These are phyloP conservation scores for Labrus mixtus DNA, from an alignment of 2,113 vertebrate genomes.

Conservation along the genomic window DNA sequence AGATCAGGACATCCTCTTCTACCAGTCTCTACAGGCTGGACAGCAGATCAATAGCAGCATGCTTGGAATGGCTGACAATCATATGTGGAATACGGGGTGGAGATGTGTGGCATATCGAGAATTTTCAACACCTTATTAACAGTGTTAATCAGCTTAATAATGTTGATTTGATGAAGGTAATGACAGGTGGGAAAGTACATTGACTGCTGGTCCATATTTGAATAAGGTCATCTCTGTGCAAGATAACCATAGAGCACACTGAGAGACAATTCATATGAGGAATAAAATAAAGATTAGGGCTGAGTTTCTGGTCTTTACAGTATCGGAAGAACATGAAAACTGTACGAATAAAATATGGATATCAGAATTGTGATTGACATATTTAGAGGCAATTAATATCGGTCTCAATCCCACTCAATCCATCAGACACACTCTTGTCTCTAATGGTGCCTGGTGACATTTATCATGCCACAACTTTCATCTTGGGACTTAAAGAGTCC, in stretches of 20 bases:
- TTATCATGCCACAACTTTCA: constrained; percentile 81
- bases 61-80: constrained; percentile 74
- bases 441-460: constrained; percentile 73
- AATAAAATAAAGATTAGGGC: constrained; percentile 45
- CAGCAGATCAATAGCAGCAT: constrained; percentile 77
- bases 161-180: background rate
- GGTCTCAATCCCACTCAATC: constrained; percentile 65
- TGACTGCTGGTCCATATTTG: constrained; percentile 62
- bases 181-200: constrained; percentile 28
- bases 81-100: constrained; percentile 63
- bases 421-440: constrained; percentile 68
- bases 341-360: constrained; percentile 52
- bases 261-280: constrained; percentile 55
- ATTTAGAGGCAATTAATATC: constrained; percentile 71
- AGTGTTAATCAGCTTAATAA: constrained; percentile 41
- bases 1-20: constrained; percentile 84
- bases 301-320: constrained; percentile 44
- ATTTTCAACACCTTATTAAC: constrained; percentile 43
- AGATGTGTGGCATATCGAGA: constrained; percentile 52
- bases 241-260: constrained; percentile 28
- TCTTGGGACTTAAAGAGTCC: constrained; percentile 74
- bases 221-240: constrained; percentile 57
- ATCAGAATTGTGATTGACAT: constrained; percentile 72
- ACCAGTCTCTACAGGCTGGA: constrained; percentile 75
- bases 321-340: constrained; percentile 32